Percentiles rank a stretch among this genome's conserved stretches.
Evolutionary conservation across 2,113 vertebrate genomes (phyloP).

Genomic region (Ctenodactylus gundi): DNA sequence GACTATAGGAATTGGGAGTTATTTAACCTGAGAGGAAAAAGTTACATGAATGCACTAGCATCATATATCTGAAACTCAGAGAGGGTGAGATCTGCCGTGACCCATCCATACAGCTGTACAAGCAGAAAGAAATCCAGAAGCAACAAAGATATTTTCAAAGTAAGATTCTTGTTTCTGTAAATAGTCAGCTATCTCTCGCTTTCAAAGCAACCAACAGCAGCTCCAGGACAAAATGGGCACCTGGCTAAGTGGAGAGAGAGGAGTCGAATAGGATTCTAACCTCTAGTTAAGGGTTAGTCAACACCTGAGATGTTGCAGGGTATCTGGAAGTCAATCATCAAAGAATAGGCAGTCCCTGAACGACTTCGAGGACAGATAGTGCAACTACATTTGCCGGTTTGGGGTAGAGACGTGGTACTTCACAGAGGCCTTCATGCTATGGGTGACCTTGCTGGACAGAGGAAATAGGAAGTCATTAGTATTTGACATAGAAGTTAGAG

Average conservation of each 20-base stretch:
- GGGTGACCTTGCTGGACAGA: neutral
- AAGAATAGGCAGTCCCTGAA: neutral
- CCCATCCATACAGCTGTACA: neutral
- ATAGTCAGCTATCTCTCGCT: neutral
- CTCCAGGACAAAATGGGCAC: neutral
- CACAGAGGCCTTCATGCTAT: neutral
- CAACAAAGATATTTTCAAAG: slow-evolving; percentile 3
- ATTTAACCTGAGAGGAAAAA: slow-evolving; percentile 67
- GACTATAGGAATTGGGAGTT: slow-evolving; percentile 35
- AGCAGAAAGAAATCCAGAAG: slow-evolving; percentile 42
- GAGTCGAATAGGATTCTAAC: neutral
- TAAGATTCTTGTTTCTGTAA: neutral
- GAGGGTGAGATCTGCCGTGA: neutral
- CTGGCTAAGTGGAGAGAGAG: neutral
- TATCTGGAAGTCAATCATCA: neutral
- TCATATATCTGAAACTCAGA: neutral
- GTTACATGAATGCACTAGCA: slow-evolving; percentile 20
- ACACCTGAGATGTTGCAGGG: neutral
- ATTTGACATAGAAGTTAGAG: neutral
- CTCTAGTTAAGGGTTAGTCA: neutral
- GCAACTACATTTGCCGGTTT: neutral
- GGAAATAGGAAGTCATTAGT: neutral
- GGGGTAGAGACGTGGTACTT: neutral
- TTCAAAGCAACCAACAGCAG: neutral
- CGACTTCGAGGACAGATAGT: neutral